Percentiles rank a stretch among this genome's conserved stretches.
phyloP scores from a whole-genome alignment of 2,113 vertebrate species.

The Agapornis roseicollis region DNA sequence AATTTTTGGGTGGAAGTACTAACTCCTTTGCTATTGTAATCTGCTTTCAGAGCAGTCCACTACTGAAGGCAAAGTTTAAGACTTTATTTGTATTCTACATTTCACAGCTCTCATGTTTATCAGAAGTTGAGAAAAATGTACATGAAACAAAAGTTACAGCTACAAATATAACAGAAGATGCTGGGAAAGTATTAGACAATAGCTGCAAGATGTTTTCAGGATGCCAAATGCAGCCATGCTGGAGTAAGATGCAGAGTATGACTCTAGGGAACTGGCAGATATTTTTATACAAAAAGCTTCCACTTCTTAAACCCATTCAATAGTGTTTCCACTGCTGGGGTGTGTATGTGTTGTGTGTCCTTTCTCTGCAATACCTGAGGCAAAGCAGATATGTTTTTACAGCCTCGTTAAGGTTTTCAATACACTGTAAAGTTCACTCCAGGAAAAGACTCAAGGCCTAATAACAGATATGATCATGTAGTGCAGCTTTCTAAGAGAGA shows the following conservation, averaged over 20 bases:
- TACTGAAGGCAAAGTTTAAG: not conserved
- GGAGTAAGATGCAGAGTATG: not conserved
- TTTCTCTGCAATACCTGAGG: not conserved
- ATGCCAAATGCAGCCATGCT: not conserved
- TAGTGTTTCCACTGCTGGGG: not conserved
- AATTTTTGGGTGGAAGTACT: not conserved
- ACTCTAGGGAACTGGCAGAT: not conserved
- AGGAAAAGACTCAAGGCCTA: not conserved
- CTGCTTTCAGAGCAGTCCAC: not conserved
- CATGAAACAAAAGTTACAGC: not conserved
- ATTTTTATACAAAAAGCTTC: not conserved
- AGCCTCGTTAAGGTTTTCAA: not conserved
- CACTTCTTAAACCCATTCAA: not conserved
- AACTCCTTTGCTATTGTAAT: not conserved
- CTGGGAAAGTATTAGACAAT: not conserved
- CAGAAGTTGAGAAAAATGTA: not conserved
- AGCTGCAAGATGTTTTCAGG: not conserved
- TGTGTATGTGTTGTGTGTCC: too few relatives aligned
- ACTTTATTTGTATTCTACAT: not conserved
- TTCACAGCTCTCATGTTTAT: not conserved
- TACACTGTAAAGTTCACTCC: not conserved
- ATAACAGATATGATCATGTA: not conserved
- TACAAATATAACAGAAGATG: not conserved
- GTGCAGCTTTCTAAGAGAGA: not conserved
- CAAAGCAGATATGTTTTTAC: not conserved